phyloP scores from a whole-genome alignment of 1,140 invertebrate genomes.

The Zaprionus nigranus region DNA sequence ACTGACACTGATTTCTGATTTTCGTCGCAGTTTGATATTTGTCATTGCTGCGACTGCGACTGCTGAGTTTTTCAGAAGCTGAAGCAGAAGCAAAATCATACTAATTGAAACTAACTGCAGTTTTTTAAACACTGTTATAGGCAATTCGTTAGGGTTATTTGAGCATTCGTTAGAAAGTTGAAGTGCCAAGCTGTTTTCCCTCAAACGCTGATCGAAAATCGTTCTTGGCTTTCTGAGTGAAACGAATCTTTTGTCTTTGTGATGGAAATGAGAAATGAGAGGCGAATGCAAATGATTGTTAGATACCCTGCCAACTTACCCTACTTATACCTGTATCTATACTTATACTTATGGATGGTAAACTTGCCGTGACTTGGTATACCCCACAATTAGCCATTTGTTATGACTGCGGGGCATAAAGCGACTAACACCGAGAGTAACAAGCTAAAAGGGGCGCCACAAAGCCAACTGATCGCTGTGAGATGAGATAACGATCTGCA shows the following conservation, averaged over 20 bases:
- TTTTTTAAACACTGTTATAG: no score
- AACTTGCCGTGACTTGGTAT: not conserved
- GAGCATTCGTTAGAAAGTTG: slow-evolving; percentile 4
- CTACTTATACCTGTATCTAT: no score
- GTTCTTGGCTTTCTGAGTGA: not conserved
- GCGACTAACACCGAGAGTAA: not conserved
- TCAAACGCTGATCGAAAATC: not conserved
- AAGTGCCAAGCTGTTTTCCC: not conserved
- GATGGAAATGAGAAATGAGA: not conserved
- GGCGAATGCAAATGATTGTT: not conserved
- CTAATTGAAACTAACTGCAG: no score
- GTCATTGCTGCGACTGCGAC: no score
- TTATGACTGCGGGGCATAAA: not conserved
- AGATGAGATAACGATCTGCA: slow-evolving; percentile 35
- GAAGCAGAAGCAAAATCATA: no score
- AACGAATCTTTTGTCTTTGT: not conserved
- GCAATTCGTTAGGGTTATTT: not conserved
- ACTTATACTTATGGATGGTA: not conserved
- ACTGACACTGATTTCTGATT: no score
- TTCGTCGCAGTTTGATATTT: no score
- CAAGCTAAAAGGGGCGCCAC: not conserved
- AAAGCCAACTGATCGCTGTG: slow-evolving; percentile 12
- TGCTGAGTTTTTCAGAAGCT: no score
- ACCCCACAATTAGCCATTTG: not conserved
- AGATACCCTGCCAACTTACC: not conserved